Conservation (phyloP, 2,888 invertebrate genomes). For the Pollenia labialis region DNA sequence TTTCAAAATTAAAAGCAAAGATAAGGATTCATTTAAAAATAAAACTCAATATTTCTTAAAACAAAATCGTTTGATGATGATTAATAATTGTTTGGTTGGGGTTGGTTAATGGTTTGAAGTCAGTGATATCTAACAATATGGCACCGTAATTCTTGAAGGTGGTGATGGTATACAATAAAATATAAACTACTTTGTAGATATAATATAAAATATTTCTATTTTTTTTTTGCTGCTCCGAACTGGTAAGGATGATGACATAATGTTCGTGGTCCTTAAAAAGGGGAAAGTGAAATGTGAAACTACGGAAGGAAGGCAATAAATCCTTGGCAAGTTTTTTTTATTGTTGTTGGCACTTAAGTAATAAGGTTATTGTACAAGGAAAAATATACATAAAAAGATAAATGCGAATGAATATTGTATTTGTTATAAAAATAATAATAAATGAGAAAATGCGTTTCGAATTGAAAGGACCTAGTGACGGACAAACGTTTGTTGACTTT, state of each 20-base stretch:
- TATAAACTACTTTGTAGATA: neutral
- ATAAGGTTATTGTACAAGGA: constrained; percentile 45
- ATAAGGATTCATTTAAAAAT: neutral
- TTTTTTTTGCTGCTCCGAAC: constrained; percentile 12
- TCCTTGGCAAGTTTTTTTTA: constrained; percentile 47
- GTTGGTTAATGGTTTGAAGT: neutral
- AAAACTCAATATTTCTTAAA: neutral
- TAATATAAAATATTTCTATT: constrained; percentile 8
- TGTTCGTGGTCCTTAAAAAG: constrained; percentile 14
- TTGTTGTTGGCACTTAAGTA: constrained; percentile 26
- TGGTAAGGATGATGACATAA: constrained; percentile 52
- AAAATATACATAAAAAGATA: neutral
- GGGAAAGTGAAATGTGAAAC: constrained; percentile 8
- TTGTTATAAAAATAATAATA: neutral
- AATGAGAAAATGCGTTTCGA: neutral
- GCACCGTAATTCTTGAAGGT: constrained; percentile 9
- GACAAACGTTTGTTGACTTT: constrained; percentile 6
- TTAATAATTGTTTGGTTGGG: constrained; percentile 15
- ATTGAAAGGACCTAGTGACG: constrained; percentile 19
- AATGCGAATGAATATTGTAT: neutral
- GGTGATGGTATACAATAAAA: neutral
- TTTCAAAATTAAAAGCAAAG: neutral
- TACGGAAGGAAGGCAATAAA: constrained; percentile 26
- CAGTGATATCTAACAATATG: constrained; percentile 3
- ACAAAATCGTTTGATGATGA: constrained; percentile 1